Evolutionary conservation across 2,888 invertebrate genomes (phyloP).

Genomic region (Minunthozetes semirufus): DNA sequence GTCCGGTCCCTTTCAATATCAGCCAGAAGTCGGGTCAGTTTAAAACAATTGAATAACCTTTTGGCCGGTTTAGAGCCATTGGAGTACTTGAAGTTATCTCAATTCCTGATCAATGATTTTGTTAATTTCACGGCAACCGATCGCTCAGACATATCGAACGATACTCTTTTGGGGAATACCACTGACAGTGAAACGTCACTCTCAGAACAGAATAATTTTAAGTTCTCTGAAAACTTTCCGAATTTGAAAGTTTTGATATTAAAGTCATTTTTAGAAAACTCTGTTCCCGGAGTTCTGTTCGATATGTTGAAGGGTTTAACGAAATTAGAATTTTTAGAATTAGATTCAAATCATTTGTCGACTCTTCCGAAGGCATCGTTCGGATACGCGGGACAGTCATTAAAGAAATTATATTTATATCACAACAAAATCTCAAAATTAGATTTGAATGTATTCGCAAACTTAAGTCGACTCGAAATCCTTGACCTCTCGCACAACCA

Average conservation of each 20-base stretch:
- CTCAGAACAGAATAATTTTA: constrained; percentile 32
- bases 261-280: constrained; percentile 30
- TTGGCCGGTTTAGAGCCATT: constrained; percentile 30
- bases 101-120: constrained; percentile 34
- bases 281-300: constrained; percentile 29
- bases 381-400: constrained; percentile 19
- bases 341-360: constrained; percentile 32
- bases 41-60: constrained; percentile 28
- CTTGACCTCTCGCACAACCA: constrained; percentile 78
- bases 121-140: background rate
- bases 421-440: constrained; percentile 67
- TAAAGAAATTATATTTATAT: constrained; percentile 36
- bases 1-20: constrained; percentile 14
- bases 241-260: constrained; percentile 34
- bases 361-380: constrained; percentile 12
- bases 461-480: constrained; percentile 63
- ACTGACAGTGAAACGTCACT: background rate
- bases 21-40: background rate
- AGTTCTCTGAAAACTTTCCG: constrained; percentile 33
- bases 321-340: constrained; percentile 34
- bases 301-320: constrained; percentile 33
- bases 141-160: constrained; percentile 20
- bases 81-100: constrained; percentile 29
- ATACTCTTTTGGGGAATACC: background rate
- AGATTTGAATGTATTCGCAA: constrained; percentile 61